phyloP scores from a whole-genome alignment of 1,140 invertebrate species.

The Bombyx mandarina region DNA sequence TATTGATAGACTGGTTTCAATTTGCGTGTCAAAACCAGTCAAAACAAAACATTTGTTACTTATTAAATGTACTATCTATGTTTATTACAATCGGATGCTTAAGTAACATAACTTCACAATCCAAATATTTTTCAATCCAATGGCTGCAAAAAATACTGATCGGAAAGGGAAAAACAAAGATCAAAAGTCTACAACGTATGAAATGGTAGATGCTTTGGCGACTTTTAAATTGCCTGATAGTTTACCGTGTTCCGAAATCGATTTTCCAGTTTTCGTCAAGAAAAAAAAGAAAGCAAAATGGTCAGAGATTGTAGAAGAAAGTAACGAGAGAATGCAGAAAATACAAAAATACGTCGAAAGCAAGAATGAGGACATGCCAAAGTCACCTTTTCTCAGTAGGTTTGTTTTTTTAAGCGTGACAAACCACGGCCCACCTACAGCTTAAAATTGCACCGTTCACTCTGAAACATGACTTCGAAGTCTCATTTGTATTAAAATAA shows the following conservation, averaged over 20 bases:
- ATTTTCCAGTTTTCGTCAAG: slow-evolving; percentile 38
- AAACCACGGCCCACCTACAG: too few species aligned
- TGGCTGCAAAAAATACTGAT: slow-evolving; percentile 45
- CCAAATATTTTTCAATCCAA: slow-evolving; percentile 6
- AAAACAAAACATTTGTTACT: too few species aligned
- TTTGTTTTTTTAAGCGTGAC: too few species aligned
- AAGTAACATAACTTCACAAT: too few species aligned
- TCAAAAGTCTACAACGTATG: slow-evolving; percentile 21
- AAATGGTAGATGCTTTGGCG: slow-evolving; percentile 23
- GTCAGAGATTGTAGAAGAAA: slow-evolving; percentile 41
- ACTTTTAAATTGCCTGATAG: slow-evolving; percentile 46
- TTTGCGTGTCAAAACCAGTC: too few species aligned
- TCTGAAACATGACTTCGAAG: too few species aligned
- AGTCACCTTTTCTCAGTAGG: slow-evolving; percentile 45
- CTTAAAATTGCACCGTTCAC: too few species aligned
- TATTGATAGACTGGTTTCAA: too few species aligned
- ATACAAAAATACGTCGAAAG: slow-evolving; percentile 35
- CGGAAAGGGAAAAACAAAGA: slow-evolving; percentile 44
- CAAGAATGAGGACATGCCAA: slow-evolving; percentile 26
- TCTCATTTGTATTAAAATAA: too few species aligned
- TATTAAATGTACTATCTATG: too few species aligned
- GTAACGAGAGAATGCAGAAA: slow-evolving; percentile 30
- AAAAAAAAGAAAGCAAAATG: slow-evolving; percentile 35
- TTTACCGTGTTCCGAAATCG: slow-evolving; percentile 48
- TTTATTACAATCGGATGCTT: too few species aligned